phyloP scores from a whole-genome alignment of 2,888 invertebrate species.

The Digitonthophagus gazella region DNA sequence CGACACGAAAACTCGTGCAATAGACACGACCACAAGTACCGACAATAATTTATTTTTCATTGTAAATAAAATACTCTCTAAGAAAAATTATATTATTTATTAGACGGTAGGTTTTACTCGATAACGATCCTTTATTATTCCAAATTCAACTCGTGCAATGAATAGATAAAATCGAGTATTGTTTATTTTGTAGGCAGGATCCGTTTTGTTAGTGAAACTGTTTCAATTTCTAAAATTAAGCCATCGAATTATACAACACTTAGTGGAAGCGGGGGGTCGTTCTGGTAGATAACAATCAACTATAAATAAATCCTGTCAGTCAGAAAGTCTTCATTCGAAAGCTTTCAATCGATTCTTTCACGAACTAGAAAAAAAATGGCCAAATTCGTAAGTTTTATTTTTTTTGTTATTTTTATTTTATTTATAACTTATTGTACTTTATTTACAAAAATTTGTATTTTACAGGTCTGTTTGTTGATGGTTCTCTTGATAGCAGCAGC shows the following conservation, averaged over 20 bases:
- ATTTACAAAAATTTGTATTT: not conserved
- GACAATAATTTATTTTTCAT: not conserved
- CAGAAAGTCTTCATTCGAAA: not conserved
- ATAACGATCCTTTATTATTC: too few relatives aligned
- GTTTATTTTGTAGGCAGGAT: not conserved
- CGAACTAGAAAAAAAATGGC: slow-evolving; percentile 21
- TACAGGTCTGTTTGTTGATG: slow-evolving; percentile 26
- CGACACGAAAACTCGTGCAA: not conserved
- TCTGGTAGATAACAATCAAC: not conserved
- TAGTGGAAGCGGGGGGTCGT: not conserved
- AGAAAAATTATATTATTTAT: too few relatives aligned
- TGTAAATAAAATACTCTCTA: not conserved
- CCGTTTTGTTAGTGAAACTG: not conserved
- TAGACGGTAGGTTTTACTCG: too few relatives aligned
- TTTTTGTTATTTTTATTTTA: not conserved
- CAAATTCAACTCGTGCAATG: not conserved
- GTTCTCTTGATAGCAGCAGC: slow-evolving; percentile 31
- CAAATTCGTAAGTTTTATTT: slow-evolving; percentile 16
- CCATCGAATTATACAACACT: not conserved
- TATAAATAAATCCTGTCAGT: not conserved
- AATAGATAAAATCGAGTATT: not conserved
- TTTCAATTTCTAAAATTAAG: not conserved
- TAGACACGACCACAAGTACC: not conserved
- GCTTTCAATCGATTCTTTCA: not conserved
- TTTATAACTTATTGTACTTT: not conserved